Evolutionary conservation across 2,113 vertebrate species (phyloP).

Genomic region (Caranx melampygus): DNA sequence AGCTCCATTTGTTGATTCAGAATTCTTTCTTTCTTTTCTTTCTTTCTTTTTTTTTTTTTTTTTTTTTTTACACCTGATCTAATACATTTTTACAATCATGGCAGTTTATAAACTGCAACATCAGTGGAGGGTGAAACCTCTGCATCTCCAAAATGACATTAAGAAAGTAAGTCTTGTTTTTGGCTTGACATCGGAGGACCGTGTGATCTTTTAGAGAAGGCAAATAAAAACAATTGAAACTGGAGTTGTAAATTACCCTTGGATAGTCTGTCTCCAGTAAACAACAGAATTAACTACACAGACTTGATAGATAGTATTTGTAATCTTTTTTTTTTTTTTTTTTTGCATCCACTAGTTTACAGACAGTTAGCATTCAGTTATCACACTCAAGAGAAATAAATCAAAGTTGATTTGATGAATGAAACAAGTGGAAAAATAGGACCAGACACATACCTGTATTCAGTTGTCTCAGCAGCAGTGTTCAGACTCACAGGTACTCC

Average conservation of each 20-base stretch:
- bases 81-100: neutral
- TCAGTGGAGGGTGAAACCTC: neutral
- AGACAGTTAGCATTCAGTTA: neutral
- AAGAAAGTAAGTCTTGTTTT: neutral
- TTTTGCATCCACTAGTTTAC: neutral
- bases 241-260: neutral
- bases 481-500: conserved; percentile 47
- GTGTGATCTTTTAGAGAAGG: neutral
- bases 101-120: neutral
- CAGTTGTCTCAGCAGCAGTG: conserved; percentile 16
- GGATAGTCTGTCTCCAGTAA: neutral
- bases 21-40: neutral
- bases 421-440: neutral
- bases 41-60: too few species aligned
- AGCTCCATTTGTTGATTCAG: neutral
- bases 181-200: neutral
- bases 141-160: neutral
- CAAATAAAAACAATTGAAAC: neutral
- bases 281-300: neutral
- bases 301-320: conserved; percentile 2
- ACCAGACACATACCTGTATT: conserved; percentile 66
- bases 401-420: neutral
- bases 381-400: neutral
- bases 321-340: neutral
- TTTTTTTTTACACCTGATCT: neutral